These are phyloP conservation scores for Cuculus canorus DNA, from an alignment of 2,797 vertebrate species.

Conservation along the genomic window DNA sequence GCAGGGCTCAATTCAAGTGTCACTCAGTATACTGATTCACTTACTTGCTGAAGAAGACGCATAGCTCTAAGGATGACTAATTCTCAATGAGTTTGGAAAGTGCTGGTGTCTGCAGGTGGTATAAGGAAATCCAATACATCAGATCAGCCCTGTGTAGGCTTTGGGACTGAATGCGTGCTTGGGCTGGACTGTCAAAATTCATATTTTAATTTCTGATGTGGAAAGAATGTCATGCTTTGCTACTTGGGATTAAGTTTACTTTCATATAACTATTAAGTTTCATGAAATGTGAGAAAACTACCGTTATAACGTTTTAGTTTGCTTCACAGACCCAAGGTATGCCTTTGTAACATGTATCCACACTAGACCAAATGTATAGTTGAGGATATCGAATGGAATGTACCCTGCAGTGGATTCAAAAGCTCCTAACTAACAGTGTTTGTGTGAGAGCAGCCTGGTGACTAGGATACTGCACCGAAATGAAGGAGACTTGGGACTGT, in stretches of 20 bases:
- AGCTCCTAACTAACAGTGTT: background rate
- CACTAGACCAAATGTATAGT: background rate
- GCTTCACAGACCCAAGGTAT: fast-evolving
- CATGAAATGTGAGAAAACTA: background rate
- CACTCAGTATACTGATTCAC: background rate
- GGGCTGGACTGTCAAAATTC: background rate
- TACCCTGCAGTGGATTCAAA: background rate
- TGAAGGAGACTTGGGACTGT: slow-evolving; percentile 5
- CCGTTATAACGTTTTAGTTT: background rate
- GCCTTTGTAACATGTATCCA: background rate
- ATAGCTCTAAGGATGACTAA: background rate
- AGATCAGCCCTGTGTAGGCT: background rate
- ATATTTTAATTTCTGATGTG: background rate
- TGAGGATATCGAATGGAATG: background rate
- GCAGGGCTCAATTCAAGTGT: background rate
- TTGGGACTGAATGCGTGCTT: background rate
- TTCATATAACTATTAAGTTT: background rate
- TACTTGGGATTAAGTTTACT: background rate
- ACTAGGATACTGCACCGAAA: background rate
- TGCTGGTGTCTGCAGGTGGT: background rate
- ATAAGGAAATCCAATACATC: background rate
- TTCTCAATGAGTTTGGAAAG: background rate
- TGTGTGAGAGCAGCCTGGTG: background rate
- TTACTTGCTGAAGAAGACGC: background rate
- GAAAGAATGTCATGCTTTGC: background rate